Conservation (phyloP, 1,140 invertebrate genomes). For the Homarus americanus region DNA sequence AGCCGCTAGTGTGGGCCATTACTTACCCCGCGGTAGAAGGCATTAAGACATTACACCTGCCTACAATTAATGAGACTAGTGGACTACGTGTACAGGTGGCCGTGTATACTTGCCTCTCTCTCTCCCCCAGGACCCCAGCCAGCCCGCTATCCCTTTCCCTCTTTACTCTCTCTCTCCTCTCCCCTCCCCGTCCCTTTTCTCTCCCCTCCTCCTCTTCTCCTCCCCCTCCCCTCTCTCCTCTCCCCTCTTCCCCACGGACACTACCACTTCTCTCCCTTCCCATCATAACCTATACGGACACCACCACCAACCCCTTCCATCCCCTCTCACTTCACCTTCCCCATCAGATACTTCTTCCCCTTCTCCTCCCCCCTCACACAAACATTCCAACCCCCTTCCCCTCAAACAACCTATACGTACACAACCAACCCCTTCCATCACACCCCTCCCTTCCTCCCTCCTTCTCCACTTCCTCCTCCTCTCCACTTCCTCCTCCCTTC, state of each 20-base stretch:
- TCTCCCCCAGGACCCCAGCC: not conserved
- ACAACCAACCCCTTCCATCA: too few relatives aligned
- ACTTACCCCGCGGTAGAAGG: slow-evolving; percentile 4
- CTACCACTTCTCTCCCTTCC: not conserved
- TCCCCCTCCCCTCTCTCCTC: not conserved
- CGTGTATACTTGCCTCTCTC: not conserved
- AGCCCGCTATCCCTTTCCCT: not conserved
- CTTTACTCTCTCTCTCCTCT: not conserved
- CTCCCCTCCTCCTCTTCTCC: not conserved
- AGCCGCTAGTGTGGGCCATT: not conserved
- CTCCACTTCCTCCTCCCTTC: not conserved
- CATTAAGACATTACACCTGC: slow-evolving; percentile 31
- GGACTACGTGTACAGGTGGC: slow-evolving; percentile 23
- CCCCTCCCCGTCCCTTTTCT: not conserved
- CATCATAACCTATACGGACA: not conserved
- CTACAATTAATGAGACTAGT: slow-evolving; percentile 30
- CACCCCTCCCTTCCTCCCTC: not conserved
- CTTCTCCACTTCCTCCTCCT: not conserved
- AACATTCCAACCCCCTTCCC: not conserved
- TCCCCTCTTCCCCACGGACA: not conserved
- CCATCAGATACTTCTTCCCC: not conserved
- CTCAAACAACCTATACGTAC: not conserved
- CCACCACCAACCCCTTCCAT: too few relatives aligned
- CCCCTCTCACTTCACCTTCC: not conserved
- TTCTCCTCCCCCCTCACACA: not conserved